A percentile compares a stretch with the other conserved stretches of the same genome.
These are phyloP conservation scores for Mantis religiosa DNA, from an alignment of 2,888 invertebrate genomes.

Conservation along the genomic window DNA sequence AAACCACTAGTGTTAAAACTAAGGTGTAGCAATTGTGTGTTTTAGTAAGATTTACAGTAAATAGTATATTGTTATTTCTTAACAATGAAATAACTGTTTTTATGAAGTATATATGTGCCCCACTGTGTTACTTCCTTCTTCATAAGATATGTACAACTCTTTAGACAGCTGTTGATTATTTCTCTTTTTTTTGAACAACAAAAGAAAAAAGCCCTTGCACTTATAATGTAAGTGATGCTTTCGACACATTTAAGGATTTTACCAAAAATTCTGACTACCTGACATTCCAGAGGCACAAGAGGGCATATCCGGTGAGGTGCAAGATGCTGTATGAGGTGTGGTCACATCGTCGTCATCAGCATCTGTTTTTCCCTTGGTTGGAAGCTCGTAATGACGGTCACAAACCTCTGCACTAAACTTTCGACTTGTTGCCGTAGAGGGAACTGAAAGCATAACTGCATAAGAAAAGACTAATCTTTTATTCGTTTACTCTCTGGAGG, in stretches of 20 bases:
- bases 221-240: no score
- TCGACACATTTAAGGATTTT: not conserved
- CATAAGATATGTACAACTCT: no score
- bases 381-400: constrained; percentile 12
- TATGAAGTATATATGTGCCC: no score
- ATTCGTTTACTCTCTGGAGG: not conserved
- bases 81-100: no score
- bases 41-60: no score
- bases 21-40: no score
- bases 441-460: not conserved
- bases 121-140: no score
- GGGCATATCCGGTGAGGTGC: constrained; percentile 42
- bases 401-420: constrained; percentile 25
- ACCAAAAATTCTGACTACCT: constrained; percentile 33
- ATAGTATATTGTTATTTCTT: no score
- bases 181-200: no score
- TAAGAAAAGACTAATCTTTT: not conserved
- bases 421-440: constrained; percentile 26
- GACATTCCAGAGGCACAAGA: constrained; percentile 42
- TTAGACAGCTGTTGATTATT: no score
- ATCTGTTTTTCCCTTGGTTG: not conserved
- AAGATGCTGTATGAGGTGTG: constrained; percentile 38
- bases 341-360: constrained; percentile 36
- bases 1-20: no score
- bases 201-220: no score